A percentile compares a stretch with the other conserved stretches of the same genome.
These are phyloP conservation scores for Rhopalosiphum nymphaeae DNA, from an alignment of 2,888 invertebrate species.

Conservation along the genomic window DNA sequence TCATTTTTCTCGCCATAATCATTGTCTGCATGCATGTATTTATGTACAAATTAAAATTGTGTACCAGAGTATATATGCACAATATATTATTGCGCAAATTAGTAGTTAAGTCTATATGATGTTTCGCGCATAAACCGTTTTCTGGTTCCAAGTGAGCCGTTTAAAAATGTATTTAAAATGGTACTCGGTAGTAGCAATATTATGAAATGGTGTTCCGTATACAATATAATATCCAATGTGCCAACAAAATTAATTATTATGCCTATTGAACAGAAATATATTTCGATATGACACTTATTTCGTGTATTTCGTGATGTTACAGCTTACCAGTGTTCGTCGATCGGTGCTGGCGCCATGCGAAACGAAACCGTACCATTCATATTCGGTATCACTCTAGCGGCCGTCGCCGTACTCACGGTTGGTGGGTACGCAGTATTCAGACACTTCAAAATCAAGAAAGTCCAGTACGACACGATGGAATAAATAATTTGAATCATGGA, in stretches of 20 bases:
- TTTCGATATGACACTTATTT: background rate
- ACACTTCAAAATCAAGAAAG: slow-evolving; percentile 89
- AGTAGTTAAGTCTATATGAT: background rate
- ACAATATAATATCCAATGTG: background rate
- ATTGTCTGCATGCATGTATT: background rate
- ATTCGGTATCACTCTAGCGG: slow-evolving; percentile 85
- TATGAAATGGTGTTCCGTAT: background rate
- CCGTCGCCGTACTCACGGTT: slow-evolving; percentile 84
- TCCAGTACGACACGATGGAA: slow-evolving; percentile 93
- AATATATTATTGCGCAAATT: background rate
- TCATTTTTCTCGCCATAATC: background rate
- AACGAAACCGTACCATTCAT: slow-evolving; percentile 89
- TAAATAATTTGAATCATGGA: slow-evolving; percentile 70
- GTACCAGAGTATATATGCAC: background rate
- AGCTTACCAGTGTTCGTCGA: slow-evolving; percentile 75
- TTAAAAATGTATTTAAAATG: background rate
- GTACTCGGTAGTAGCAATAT: background rate
- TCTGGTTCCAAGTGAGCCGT: background rate
- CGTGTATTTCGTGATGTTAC: slow-evolving; percentile 25
- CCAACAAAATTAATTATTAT: background rate
- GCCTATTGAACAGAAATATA: background rate
- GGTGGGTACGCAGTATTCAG: slow-evolving; percentile 88
- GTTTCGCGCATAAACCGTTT: background rate
- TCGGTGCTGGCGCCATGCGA: slow-evolving; percentile 73
- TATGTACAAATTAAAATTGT: background rate